These are phyloP conservation scores for Automeris io DNA, from an alignment of 2,888 invertebrate genomes.

Conservation along the genomic window DNA sequence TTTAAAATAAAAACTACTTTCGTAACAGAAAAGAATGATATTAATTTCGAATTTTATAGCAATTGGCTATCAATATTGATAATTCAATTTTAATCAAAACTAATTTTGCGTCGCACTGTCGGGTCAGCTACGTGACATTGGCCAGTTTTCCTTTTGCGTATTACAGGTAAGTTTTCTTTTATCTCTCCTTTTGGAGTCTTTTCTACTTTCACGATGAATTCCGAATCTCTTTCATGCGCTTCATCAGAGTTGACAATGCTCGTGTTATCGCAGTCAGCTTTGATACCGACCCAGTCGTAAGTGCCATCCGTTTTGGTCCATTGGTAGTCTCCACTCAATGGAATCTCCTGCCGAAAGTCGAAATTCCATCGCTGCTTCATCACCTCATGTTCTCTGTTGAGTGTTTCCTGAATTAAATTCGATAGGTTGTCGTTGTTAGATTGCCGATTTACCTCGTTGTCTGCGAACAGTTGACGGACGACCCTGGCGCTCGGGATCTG, in stretches of 20 bases:
- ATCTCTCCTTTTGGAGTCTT: conserved; percentile 33
- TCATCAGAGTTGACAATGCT: conserved; percentile 1
- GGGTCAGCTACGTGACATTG: conserved; percentile 16
- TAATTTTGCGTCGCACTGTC: conserved; percentile 36
- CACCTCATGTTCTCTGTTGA: conserved; percentile 27
- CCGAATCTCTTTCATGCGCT: conserved; percentile 1
- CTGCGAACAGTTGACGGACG: conserved; percentile 54
- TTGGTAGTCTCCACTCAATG: conserved; percentile 56
- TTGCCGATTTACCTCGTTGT: conserved; percentile 35
- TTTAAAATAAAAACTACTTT: not conserved
- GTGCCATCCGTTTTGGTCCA: conserved; percentile 48
- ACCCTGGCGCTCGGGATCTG: conserved; percentile 31
- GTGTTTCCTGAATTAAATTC: conserved; percentile 41
- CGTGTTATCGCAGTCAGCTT: conserved; percentile 9
- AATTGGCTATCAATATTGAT: not conserved
- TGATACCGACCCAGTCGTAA: conserved; percentile 32
- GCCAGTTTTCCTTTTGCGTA: conserved; percentile 31
- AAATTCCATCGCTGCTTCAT: conserved; percentile 72
- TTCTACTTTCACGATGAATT: conserved; percentile 28
- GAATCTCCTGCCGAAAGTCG: conserved; percentile 69
- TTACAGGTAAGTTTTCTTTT: conserved; percentile 17
- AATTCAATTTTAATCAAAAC: conserved; percentile 24
- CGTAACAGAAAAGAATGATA: not conserved
- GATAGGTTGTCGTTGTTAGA: conserved; percentile 39
- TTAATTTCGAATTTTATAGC: not conserved